phyloP scores from a whole-genome alignment of 2,888 invertebrate species.

The Mycalesis mineus region DNA sequence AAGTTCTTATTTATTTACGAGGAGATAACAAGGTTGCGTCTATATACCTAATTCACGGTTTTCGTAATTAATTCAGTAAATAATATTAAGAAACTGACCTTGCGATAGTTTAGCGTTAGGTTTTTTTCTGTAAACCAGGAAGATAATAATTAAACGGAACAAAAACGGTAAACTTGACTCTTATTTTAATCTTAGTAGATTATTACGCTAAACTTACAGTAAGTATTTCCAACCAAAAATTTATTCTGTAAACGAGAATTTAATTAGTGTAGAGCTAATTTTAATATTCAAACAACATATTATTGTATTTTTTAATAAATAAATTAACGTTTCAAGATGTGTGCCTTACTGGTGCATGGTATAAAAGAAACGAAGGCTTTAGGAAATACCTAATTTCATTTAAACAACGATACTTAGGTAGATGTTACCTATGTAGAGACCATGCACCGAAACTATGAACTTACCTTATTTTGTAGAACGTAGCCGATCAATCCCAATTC shows the following conservation, averaged over 20 bases:
- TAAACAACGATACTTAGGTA: neutral
- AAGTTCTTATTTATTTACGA: no score
- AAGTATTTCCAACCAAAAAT: no score
- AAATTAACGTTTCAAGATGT: no score
- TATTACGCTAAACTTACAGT: neutral
- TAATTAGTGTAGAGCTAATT: no score
- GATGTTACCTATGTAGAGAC: neutral
- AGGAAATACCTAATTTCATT: no score
- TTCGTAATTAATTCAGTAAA: neutral
- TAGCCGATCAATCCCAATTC: conserved; percentile 61
- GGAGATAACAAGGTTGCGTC: no score
- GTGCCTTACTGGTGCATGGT: no score
- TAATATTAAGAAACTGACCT: conserved; percentile 4
- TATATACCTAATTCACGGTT: neutral
- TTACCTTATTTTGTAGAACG: conserved; percentile 56
- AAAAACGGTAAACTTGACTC: neutral
- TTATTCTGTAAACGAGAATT: no score
- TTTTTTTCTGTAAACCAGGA: conserved; percentile 9
- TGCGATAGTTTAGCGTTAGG: neutral
- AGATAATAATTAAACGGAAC: conserved; percentile 7
- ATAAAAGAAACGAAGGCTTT: no score
- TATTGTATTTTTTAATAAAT: no score
- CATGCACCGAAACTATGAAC: conserved; percentile 28
- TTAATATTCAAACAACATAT: no score
- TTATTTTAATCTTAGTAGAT: neutral